Base-by-base conservation (phyloP, 1,140 invertebrate genomes). In the Platyscapa corneri region DNA sequence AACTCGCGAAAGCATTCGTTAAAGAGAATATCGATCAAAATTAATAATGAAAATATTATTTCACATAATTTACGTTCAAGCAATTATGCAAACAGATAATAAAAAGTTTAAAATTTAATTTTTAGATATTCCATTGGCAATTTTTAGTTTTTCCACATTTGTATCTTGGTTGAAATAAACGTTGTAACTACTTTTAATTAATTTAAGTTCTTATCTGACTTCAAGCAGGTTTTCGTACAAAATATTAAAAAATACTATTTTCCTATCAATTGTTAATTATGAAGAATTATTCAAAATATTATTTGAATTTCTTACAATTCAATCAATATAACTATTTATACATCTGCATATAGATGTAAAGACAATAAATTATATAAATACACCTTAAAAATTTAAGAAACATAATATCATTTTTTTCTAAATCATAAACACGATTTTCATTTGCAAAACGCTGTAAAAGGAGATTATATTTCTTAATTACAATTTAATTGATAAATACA, bases 41-140 rank as follows among this genome's bases (percentile, higher is more conserved):
- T 79, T 79, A 65, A 65, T 64, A 34, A 65, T n/a, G 27, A 64
- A 80, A 65, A 64, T 80, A 30, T 65, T 64, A 80, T 77, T 42
- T 46, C 23, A 42, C 18, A 30, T 32, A 34, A 34, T 39, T 64
- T 27, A 79, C 56, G 16, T 60, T 65, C 37, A 27, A 42, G n/a
- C n/a, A 42, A 79, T 64, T 79, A 64, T 74, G 37, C 27, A 74
- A 74, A 74, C 12, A 0, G 18, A 42, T 42, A 42, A 74, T 74
- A 74, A 39, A 74, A 74, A 74, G 14, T 74, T 74, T n/a, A 42
- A 72, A 39, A n/a, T 16, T 42, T 8, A 78, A 78, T 56, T 23
- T 46, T 77, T 7, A 0, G 18, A 60, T 34, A 60, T 37, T 60
- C 1, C 34, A 32, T 23, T 20, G 3, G 30, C 3, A 27, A 77